Base-by-base conservation (phyloP, 2,888 invertebrate species). In the Parnassius orleans region DNA sequence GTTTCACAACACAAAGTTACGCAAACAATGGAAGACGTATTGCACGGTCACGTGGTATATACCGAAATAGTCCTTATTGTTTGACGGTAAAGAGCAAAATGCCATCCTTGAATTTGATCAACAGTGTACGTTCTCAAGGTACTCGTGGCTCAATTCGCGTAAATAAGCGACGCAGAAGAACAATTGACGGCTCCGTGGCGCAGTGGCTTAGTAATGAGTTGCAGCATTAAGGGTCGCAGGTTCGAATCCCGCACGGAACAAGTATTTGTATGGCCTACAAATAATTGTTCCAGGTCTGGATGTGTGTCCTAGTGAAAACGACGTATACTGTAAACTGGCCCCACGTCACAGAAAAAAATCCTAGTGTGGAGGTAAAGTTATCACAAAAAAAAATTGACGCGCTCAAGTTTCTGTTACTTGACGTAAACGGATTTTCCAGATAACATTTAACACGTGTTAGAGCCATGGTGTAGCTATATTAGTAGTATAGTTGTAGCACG, bases 121-220 rank as follows among this genome's bases (percentile, higher is more conserved):
- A 59, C 59, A 59, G 55, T 56, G 11, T 33, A 43, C 24, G 54
- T 55, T 52, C 56, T 19, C 2, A 19, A 19, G 19, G 19, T 19
- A 60, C 52, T 47, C 46, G 63, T 19, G 47, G 59, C 47, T 42
- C 41, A 55, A 54, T 44, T 19, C 55, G 55, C 63, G 58, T 63
- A 59, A 63, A 59, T 62, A 58, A 58, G 55, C 51, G 33, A 56
- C 46, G 46, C 55, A 19, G 53, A 55, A 44, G 50, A 63, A 63
- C 58, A 63, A 63, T 59, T 51, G 33, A 33, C 33, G 7, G 33
- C 33, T 33, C 5, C 33, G 33, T 33, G 7, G 24, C 24, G 24
- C 7, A 33, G 33, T 33, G 7, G 0, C 33, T 33, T 33, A 33
- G 33, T 33, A 33, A 33, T 33, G 7, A 33, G 0, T 33, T 33